A percentile compares a stretch with the other conserved stretches of the same genome.
Evolutionary conservation across 2,113 vertebrate genomes (phyloP).

Genomic region (Phaethon lepturus): DNA sequence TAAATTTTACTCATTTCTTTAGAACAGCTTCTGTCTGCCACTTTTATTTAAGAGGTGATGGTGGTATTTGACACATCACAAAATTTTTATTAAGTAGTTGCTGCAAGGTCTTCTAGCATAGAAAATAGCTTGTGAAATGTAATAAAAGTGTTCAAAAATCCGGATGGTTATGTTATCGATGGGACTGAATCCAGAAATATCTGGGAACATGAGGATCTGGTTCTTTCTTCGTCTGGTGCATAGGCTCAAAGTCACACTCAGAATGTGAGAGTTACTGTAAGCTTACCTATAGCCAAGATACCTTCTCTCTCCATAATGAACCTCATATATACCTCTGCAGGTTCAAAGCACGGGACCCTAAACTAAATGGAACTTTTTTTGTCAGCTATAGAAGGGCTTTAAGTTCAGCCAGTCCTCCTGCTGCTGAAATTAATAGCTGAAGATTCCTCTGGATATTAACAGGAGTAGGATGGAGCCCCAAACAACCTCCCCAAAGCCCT

Average conservation of each 20-base stretch:
- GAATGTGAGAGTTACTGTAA: neutral
- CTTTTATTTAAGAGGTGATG: neutral
- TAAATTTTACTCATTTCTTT: neutral
- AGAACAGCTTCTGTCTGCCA: conserved; percentile 22
- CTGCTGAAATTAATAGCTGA: conserved; percentile 3
- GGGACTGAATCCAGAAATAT: conserved; percentile 27
- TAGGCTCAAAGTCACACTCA: neutral
- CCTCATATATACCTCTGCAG: neutral
- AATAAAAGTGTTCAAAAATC: neutral
- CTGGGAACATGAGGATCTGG: neutral
- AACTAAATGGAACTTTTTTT: neutral
- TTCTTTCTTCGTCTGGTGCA: neutral
- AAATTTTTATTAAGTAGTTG: neutral
- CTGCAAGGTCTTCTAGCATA: conserved; percentile 3
- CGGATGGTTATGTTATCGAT: conserved; percentile 19
- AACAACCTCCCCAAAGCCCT: neutral
- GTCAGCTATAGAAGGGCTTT: neutral
- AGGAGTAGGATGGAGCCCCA: neutral
- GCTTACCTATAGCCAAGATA: neutral
- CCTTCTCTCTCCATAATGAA: neutral
- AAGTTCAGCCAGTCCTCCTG: neutral
- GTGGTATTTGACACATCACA: conserved; percentile 11
- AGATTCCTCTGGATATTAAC: neutral
- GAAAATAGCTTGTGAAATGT: conserved; percentile 9
- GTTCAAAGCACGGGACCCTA: neutral